Evolutionary conservation across 2,888 invertebrate genomes (phyloP), one percentile per base, ranked within the genome.

Genomic region (Noctua comes): DNA sequence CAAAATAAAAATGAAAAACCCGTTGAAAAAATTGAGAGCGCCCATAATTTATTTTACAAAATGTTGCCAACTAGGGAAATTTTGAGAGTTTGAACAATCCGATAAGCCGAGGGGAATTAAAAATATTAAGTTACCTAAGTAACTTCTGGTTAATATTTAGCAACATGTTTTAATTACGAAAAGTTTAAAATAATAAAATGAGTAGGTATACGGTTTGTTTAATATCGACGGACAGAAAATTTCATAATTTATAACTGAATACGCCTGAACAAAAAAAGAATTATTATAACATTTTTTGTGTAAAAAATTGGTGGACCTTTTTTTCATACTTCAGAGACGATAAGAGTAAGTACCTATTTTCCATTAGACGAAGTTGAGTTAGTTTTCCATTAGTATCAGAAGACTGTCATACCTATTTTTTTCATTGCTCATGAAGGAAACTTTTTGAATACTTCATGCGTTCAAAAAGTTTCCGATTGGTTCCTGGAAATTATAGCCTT

Each of bases 81-180:
- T 80, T 89, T 74, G 62, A 68, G 73, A 85, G 88, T 83, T 86
- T 82, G 54, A 77, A 82, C 86, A 82, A 89, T 83, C 76, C 80
- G 83, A 86, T 88, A 88, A 86, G 74, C 80, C 80, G 78, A 83
- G 64, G 81, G 83, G 85, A 82, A 89, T 85, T 84, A 77, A 86
- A 83, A 86, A 83, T 84, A 82, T 86, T 73, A 79, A 73, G 82
- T 84, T 82, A 79, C 81, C 77, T 46, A 72, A 76, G 65, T 68
- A 84, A 79, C 59, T 86, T 76, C 69, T 82, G 82, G 79, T 86
- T 62, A 62, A 31, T 21, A 62, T 62, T 64, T 85, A 80, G 65
- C 79, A 84, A 85, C 83, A 83, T 77, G 43, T 75, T 88, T 86
- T 86, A 86, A 88, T 85, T 82, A 80, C 13, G 64, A 82, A 85